phyloP scores from a whole-genome alignment of 2,113 vertebrate species.

The Oreochromis spilurus region DNA sequence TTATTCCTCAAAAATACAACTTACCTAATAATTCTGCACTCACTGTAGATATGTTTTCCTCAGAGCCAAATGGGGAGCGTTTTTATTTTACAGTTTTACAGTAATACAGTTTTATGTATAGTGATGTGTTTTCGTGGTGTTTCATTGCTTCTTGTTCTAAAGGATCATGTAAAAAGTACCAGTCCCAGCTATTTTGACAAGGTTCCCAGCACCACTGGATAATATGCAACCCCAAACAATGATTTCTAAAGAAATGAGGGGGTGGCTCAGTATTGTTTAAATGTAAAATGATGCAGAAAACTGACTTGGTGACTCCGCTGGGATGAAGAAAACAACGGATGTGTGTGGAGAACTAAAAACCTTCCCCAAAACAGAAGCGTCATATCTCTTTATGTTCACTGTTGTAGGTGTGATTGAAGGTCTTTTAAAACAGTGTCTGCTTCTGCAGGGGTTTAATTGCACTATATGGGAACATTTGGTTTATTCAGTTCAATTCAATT shows the following conservation, averaged over 20 bases:
- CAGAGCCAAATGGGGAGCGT: not conserved
- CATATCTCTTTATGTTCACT: not conserved
- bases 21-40: too few species aligned
- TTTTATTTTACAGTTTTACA: not conserved
- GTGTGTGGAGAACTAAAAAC: not conserved
- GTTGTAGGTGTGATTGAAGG: not conserved
- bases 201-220: not conserved
- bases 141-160: not conserved
- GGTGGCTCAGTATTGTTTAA: not conserved
- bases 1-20: too few species aligned
- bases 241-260: not conserved
- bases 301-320: not conserved
- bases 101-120: not conserved
- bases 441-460: not conserved
- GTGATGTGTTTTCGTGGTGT: not conserved
- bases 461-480: not conserved
- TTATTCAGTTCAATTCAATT: not conserved
- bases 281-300: not conserved
- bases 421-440: not conserved
- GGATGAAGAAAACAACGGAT: not conserved
- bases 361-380: rapidly evolving
- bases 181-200: not conserved
- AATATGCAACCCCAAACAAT: not conserved
- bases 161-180: not conserved
- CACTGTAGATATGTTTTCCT: not conserved